A percentile compares a stretch with the other conserved stretches of the same genome.
These are phyloP conservation scores for Drepana falcataria DNA, from an alignment of 2,888 invertebrate species.

Conservation along the genomic window DNA sequence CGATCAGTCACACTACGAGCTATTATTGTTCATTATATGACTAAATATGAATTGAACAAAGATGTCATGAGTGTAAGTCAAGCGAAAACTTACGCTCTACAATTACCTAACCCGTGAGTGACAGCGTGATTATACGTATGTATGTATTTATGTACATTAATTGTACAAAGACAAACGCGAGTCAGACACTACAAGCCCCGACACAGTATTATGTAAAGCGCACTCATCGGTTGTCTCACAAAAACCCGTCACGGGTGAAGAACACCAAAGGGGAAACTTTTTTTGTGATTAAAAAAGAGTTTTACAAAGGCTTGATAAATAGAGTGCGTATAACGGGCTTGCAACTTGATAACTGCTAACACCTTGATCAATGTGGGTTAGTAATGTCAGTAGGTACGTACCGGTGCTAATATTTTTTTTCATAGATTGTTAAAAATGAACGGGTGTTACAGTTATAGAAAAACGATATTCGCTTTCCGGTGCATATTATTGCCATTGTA, in stretches of 20 bases:
- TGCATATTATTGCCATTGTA: constrained; percentile 14
- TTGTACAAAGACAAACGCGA: background rate
- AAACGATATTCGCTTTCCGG: constrained; percentile 62
- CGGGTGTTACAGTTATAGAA: constrained; percentile 48
- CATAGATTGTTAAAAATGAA: constrained; percentile 55
- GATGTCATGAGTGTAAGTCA: no score
- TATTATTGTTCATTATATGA: no score
- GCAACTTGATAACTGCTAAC: constrained; percentile 71
- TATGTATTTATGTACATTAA: no score
- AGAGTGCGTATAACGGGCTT: constrained; percentile 59
- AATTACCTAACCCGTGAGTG: no score
- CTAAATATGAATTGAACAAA: no score
- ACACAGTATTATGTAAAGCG: background rate
- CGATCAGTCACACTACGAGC: no score
- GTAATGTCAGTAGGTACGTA: constrained; percentile 46
- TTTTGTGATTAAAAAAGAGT: constrained; percentile 48
- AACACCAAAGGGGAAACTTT: constrained; percentile 43
- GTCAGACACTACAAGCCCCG: background rate
- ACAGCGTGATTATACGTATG: no score
- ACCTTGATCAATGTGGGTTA: constrained; percentile 78
- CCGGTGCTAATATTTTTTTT: constrained; percentile 55
- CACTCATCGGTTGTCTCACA: constrained; percentile 13
- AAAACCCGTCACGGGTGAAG: constrained; percentile 28
- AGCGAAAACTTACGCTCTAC: no score
- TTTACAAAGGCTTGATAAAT: constrained; percentile 51